Evolutionary conservation across 2,113 vertebrate species (phyloP), one percentile per base, ranked within the genome.

Genomic region (Grantiella picta): DNA sequence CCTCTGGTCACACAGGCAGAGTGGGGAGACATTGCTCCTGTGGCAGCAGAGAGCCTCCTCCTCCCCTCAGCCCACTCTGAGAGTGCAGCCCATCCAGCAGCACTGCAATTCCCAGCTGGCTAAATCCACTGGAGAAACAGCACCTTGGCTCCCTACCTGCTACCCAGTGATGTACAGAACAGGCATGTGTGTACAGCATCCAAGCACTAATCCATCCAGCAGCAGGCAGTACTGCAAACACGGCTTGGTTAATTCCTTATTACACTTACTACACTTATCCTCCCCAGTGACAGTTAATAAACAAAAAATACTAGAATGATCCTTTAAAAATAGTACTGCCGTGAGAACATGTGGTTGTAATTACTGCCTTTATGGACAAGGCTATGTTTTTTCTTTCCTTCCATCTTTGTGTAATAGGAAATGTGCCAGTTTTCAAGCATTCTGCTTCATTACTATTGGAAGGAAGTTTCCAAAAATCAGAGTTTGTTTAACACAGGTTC

Each of bases 271-370:
- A 21, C 31, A 4, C 14, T 85, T 66, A 56, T 24, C 44, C 53
- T 81, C 80, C 54, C 47, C 50, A 35, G 63, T 44, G 87, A 50
- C 35, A 31, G 57, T 76, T 85, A 91, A 89, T 79, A 76, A 94
- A 68, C 56, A 92, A 91, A 82, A 89, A 89, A 50, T 53, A 71
- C 28, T 82, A 56, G 38, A 89, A 27, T 50, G 45, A 80, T 53
- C 29, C 66, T 87, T 75, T 69, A 77, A 88, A 95, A 91, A 70
- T 38, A 82, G 38, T 42, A 66, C 31, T 88, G 15, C 50, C 80
- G 1, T 66, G 72, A 80, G 42, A 73, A 12, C 95, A 95, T 96
- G 79, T 95, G 95, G 78, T 91, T 95, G 71, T 63, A 91, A 96
- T 97, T 91, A 91, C 56, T 79, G 35, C 70, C 45, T 68, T 82